phyloP scores from a whole-genome alignment of 2,888 invertebrate species.

The Platycnemis pennipes region DNA sequence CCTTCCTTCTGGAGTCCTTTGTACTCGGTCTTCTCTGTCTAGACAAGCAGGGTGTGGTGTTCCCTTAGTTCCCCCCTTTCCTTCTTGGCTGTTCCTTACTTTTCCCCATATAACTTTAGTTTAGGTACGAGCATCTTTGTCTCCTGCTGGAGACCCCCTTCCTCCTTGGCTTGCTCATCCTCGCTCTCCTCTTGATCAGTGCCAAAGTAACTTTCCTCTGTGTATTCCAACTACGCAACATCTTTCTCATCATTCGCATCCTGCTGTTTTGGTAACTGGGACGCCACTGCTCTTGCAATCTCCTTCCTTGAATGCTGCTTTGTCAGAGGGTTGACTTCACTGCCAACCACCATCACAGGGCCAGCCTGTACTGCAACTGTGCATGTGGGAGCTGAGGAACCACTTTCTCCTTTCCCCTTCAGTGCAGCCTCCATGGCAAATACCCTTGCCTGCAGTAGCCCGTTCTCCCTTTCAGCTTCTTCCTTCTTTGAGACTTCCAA shows the following conservation, averaged over 20 bases:
- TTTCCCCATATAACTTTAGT: constrained; percentile 81
- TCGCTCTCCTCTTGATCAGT: constrained; percentile 83
- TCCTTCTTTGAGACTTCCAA: no score
- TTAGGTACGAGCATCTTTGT: constrained; percentile 84
- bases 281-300: constrained; percentile 73
- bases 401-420: constrained; percentile 79
- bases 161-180: constrained; percentile 78
- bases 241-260: constrained; percentile 76
- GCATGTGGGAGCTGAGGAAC: constrained; percentile 69
- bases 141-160: constrained; percentile 84
- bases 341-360: constrained; percentile 68
- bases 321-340: constrained; percentile 71
- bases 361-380: constrained; percentile 72
- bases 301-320: constrained; percentile 75
- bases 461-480: no score
- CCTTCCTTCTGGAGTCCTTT: constrained; percentile 92
- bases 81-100: constrained; percentile 86
- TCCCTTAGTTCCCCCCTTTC: constrained; percentile 86
- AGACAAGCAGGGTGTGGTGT: constrained; percentile 64
- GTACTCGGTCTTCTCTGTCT: constrained; percentile 90
- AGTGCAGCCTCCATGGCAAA: constrained; percentile 86
- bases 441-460: no score
- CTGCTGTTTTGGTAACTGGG: constrained; percentile 73
- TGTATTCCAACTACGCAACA: constrained; percentile 83
- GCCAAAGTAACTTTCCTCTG: constrained; percentile 84